Evolutionary conservation across 2,113 vertebrate genomes (phyloP), one percentile per base, ranked within the genome.

Genomic region (Sapajus apella): DNA sequence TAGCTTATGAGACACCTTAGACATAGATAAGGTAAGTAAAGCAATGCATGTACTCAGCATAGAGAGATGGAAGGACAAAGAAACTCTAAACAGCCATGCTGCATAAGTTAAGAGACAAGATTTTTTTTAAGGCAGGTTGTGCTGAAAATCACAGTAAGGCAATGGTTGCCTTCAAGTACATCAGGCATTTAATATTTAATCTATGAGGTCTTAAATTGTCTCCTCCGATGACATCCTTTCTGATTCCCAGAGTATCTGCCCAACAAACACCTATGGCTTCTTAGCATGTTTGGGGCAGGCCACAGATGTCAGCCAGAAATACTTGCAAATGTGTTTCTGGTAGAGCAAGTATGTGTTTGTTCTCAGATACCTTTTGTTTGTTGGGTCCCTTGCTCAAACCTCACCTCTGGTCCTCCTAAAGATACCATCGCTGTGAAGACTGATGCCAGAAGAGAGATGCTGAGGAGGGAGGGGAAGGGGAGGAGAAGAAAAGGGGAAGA

Each of bases 1-100:
- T 30, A 93, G 55, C 70, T 95, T 93, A 64, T 61, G 20, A 84
- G 84, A 94, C 52, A 30, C 86, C 45, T 86, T 75, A 79, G 77
- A 55, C 14, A 8, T 6, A 55, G 12, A 43, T 40, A 87, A 91
- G 73, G 0, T 45, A 58, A 80, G 45, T 7, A n/a, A 87, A 84
- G 43, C 6, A 14, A 70, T 3, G 30, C 30, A 23, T 30, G 2
- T 40, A 32, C 32, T 80, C 47, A 87, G 40, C 14, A 8, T 72
- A 86, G 64, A 96, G 23, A 5, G 12, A 91, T 3, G 2, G 37
- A 47, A n/a, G 52, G 37, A 50, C 8, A 23, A 32, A 80, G 20
- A 90, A 40, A 30, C 52, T 70, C 17, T 58, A 81, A 27, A 37
- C 27, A 58, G 25, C 40, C n/a, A 40, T 66, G 45, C 32, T 68